These are phyloP conservation scores for Montipora cactus DNA, from an alignment of 64 coral and sea anemone genomes.

Conservation along the genomic window DNA sequence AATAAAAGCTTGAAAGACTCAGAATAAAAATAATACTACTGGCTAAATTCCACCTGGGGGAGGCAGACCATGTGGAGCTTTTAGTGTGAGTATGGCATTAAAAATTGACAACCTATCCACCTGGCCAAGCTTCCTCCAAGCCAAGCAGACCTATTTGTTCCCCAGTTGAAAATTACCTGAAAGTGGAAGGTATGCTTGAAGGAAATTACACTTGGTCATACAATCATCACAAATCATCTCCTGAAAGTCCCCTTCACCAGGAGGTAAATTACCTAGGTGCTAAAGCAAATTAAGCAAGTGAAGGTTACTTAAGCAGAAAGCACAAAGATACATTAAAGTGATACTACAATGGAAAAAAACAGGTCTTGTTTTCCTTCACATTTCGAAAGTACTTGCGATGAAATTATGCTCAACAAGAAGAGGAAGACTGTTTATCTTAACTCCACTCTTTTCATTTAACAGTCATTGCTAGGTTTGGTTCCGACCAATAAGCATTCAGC, in stretches of 20 bases:
- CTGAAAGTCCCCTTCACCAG: slow-evolving; percentile 83
- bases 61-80: not conserved
- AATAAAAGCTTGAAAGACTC: too few relatives aligned
- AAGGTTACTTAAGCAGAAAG: not conserved
- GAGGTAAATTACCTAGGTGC: slow-evolving; percentile 88
- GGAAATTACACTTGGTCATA: slow-evolving; percentile 80
- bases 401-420: too few relatives aligned
- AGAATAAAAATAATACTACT: too few relatives aligned
- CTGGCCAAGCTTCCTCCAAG: not conserved
- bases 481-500: too few relatives aligned
- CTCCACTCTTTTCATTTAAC: not conserved
- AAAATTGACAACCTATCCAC: too few relatives aligned
- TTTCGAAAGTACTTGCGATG: too few relatives aligned
- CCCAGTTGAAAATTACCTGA: slow-evolving; percentile 39
- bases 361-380: too few relatives aligned
- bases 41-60: too few relatives aligned
- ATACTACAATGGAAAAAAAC: too few relatives aligned
- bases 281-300: slow-evolving; percentile 13
- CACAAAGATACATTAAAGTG: not conserved
- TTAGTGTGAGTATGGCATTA: not conserved
- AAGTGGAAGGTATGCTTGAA: slow-evolving; percentile 86
- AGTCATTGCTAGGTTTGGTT: not conserved
- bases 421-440: too few relatives aligned
- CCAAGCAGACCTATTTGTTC: not conserved
- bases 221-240: slow-evolving; percentile 99